These are phyloP conservation scores for Sitta europaea DNA, from an alignment of 2,113 vertebrate species.

Conservation along the genomic window DNA sequence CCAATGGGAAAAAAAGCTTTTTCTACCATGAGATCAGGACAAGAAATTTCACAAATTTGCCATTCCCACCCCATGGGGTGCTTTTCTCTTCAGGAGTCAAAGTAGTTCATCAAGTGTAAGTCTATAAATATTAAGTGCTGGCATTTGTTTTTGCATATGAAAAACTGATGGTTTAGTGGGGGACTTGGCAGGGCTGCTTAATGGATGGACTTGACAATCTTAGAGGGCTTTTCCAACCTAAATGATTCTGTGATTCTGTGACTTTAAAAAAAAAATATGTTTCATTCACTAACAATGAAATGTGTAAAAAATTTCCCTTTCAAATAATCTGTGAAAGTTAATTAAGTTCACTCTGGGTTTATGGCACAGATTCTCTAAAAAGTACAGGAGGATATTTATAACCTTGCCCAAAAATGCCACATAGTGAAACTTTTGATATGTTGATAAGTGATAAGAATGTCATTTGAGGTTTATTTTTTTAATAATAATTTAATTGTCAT, in stretches of 20 bases:
- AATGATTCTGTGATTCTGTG: neutral
- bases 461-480: slow-evolving; percentile 78
- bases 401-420: slow-evolving; percentile 53
- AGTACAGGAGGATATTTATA: slow-evolving; percentile 64
- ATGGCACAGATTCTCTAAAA: slow-evolving; percentile 55
- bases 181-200: neutral
- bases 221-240: neutral
- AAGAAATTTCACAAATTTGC: slow-evolving; percentile 31
- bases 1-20: slow-evolving; percentile 47
- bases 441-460: slow-evolving; percentile 77
- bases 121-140: slow-evolving; percentile 69
- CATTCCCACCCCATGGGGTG: neutral
- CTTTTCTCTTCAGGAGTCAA: slow-evolving; percentile 45
- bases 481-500: slow-evolving; percentile 84
- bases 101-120: slow-evolving; percentile 58
- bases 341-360: slow-evolving; percentile 76
- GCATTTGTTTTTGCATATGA: slow-evolving; percentile 49
- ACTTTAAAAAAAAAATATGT: neutral
- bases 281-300: slow-evolving; percentile 54
- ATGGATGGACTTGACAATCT: neutral
- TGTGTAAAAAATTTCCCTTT: slow-evolving; percentile 64
- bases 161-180: neutral
- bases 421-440: slow-evolving; percentile 71
- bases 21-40: neutral
- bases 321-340: slow-evolving; percentile 71